Conservation (phyloP, 92 coral and sea anemone species). For the Scolanthus callimorphus region DNA sequence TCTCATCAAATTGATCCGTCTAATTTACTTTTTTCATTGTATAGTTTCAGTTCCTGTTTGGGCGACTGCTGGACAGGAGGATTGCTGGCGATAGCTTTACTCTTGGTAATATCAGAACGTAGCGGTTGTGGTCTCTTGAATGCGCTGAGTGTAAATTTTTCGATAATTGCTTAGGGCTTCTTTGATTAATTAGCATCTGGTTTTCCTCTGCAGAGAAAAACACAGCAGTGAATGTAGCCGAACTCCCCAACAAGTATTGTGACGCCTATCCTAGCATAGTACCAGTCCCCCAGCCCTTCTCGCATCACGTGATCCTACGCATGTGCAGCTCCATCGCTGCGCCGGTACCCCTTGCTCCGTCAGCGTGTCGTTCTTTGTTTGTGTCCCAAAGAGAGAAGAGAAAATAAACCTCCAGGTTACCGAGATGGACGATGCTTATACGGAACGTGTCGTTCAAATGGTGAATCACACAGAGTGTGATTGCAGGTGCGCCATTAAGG, state of each 20-base stretch:
- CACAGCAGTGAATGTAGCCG: too few species aligned
- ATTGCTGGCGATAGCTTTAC: too few species aligned
- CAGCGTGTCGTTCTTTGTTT: not conserved
- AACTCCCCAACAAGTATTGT: not conserved
- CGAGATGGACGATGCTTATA: not conserved
- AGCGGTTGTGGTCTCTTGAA: too few species aligned
- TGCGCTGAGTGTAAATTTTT: too few species aligned
- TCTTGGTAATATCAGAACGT: too few species aligned
- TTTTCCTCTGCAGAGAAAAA: too few species aligned
- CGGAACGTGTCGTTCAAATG: not conserved
- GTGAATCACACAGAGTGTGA: not conserved
- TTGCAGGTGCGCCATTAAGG: not conserved
- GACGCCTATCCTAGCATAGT: not conserved
- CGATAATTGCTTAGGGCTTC: too few species aligned
- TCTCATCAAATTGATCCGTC: too few species aligned
- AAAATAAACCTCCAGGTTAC: not conserved
- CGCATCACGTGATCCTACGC: not conserved
- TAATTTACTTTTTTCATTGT: too few species aligned
- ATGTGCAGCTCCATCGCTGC: conserved; percentile 2
- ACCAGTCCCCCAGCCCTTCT: not conserved
- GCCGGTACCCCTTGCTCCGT: not conserved
- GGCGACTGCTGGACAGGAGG: too few species aligned
- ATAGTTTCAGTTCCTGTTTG: too few species aligned
- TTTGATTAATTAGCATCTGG: too few species aligned
- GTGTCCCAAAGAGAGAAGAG: not conserved